Base-by-base conservation (phyloP, 2,113 vertebrate species). In the Laticauda colubrina region DNA sequence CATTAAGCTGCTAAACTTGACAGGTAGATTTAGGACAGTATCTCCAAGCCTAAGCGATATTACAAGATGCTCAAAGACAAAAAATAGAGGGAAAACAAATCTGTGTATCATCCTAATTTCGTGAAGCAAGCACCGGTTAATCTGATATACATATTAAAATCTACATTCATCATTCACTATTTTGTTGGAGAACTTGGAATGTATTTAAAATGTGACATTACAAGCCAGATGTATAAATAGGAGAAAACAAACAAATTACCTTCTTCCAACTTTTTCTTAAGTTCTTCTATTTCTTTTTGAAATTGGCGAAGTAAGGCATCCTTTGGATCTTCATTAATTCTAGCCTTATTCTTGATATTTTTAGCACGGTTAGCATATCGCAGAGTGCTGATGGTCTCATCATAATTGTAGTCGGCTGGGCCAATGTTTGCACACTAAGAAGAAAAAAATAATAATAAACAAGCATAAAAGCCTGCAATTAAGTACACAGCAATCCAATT, bases 341-440 rank as follows among this genome's bases (percentile, higher is more conserved):
- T 98, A 94, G 99, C 99, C 97, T 99, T 99, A 97, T 99, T 99
- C 97, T 99, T 99, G 94, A 99, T 99, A 96, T 99, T 99, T 97
- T 99, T 99, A 95, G 99, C 99, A 94, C 99, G 97, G 89, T 99
- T 99, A 55, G 99, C 99, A n/a, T 99, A 99, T 91, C 99, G 98
- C 85, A 99, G 97, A 0, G 99, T 99, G 95, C 99, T 99, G 96
- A 99, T 99, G 86, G 99, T 99, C 97, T 99, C 99, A 90, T 99
- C 99, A 0, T 99, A 99, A 96, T 99, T 99, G 95, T 99, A 99
- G 97, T 99, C 99, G 90, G 99, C 99, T 3, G 99, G 99, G 6
- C 99, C 99, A 11, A 99, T 99, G 95, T 99, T 99, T 94, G 99
- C 99, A 97, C 99, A 99, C 99, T 99, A 95, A 12, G 1, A 94